Percentiles rank a stretch among this genome's conserved stretches.
phyloP scores from a whole-genome alignment of 2,113 vertebrate genomes.

The Rhinopomastus cyanomelas region DNA sequence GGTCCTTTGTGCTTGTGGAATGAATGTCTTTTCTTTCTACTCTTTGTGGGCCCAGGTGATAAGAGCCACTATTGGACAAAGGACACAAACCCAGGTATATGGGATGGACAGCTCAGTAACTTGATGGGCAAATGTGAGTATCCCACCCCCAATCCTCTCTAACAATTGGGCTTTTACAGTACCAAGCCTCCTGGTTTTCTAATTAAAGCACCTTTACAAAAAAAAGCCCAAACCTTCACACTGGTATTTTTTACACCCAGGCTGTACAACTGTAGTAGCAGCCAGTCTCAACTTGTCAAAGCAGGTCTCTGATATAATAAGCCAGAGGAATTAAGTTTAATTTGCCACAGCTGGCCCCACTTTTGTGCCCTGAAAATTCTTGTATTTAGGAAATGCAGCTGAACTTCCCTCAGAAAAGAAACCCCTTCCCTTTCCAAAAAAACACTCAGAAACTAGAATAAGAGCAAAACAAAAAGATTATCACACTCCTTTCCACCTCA shows the following conservation, averaged over 20 bases:
- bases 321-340: slow-evolving; percentile 40
- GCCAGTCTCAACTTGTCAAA: slow-evolving; percentile 15
- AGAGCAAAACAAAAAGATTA: not conserved
- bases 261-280: slow-evolving; percentile 4
- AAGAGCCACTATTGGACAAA: slow-evolving; percentile 47
- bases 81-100: not conserved
- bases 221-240: slow-evolving; percentile 27
- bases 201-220: slow-evolving; percentile 40
- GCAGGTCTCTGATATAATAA: not conserved
- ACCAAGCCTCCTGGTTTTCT: slow-evolving; percentile 40
- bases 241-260: not conserved
- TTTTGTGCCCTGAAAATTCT: not conserved
- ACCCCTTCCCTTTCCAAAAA: not conserved
- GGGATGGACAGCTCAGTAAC: not conserved
- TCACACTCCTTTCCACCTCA: not conserved
- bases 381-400: not conserved
- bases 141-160: not conserved
- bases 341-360: slow-evolving; percentile 4
- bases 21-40: slow-evolving; percentile 4
- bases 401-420: not conserved
- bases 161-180: slow-evolving; percentile 8
- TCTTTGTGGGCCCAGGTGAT: not conserved
- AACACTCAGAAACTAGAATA: not conserved
- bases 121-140: not conserved
- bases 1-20: slow-evolving; percentile 13